phyloP scores from a whole-genome alignment of 1,140 invertebrate genomes.

The Adoxophyes honmai region DNA sequence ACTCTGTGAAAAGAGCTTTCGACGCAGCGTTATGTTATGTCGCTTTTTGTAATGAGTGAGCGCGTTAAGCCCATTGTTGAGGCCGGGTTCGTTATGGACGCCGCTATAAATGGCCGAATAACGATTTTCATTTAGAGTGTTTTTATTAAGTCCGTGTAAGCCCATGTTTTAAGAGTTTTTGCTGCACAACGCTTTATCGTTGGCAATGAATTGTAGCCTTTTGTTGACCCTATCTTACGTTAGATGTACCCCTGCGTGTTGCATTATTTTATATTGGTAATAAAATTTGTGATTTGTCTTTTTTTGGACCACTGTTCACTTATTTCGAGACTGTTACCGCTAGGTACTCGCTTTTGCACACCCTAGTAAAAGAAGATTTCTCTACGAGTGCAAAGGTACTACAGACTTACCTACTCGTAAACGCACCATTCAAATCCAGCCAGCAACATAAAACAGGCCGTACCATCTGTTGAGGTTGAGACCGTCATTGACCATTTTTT shows the following conservation, averaged over 20 bases:
- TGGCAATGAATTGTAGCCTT: neutral
- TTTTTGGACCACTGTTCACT: too few relatives aligned
- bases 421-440: too few relatives aligned
- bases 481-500: neutral
- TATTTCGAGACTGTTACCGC: too few relatives aligned
- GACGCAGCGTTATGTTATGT: conserved; percentile 73
- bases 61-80: conserved; percentile 75
- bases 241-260: neutral
- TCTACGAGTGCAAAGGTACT: too few relatives aligned
- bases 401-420: too few relatives aligned
- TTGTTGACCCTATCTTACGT: conserved; percentile 4
- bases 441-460: too few relatives aligned
- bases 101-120: conserved; percentile 69
- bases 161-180: conserved; percentile 43
- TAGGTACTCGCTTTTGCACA: too few relatives aligned
- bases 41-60: conserved; percentile 75
- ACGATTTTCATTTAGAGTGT: conserved; percentile 74
- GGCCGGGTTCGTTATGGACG: conserved; percentile 69
- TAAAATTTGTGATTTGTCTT: too few relatives aligned
- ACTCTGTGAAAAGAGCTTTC: conserved; percentile 74
- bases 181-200: neutral
- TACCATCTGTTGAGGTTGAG: conserved; percentile 5
- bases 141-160: conserved; percentile 72
- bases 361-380: too few relatives aligned
- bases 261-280: too few relatives aligned